These are phyloP conservation scores for Pseudonaja textilis DNA, from an alignment of 2,113 vertebrate genomes.

Conservation along the genomic window DNA sequence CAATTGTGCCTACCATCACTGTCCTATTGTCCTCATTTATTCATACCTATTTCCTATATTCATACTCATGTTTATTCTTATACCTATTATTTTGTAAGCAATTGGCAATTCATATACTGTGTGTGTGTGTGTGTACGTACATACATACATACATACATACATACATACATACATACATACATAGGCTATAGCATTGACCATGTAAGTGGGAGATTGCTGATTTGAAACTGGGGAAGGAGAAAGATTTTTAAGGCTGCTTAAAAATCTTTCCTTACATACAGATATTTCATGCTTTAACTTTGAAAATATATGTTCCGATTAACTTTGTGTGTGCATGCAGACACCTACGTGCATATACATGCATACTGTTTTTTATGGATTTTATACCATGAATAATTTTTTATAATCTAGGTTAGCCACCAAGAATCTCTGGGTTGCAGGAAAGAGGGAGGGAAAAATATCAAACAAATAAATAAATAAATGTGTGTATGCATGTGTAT, in stretches of 20 bases:
- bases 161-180: too few species aligned
- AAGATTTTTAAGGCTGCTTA: neutral
- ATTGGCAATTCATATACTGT: too few species aligned
- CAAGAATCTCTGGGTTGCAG: neutral
- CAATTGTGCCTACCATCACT: too few species aligned
- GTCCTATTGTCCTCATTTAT: too few species aligned
- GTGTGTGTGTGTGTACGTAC: too few species aligned
- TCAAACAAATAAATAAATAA: too few species aligned
- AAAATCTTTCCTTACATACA: neutral
- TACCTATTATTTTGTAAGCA: too few species aligned
- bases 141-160: too few species aligned
- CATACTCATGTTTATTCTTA: too few species aligned
- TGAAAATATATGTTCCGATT: neutral
- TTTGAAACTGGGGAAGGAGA: neutral
- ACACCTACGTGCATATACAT: neutral
- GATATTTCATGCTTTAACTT: neutral
- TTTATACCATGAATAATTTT: neutral
- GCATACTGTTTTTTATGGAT: neutral
- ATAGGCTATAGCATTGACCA: neutral
- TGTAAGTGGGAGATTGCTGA: neutral
- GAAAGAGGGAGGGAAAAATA: neutral
- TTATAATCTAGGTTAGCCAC: neutral
- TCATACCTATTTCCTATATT: too few species aligned
- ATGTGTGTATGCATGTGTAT: neutral
- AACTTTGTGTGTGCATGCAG: neutral